These are phyloP conservation scores for Sipha flava DNA, from an alignment of 1,140 invertebrate species.

Conservation along the genomic window DNA sequence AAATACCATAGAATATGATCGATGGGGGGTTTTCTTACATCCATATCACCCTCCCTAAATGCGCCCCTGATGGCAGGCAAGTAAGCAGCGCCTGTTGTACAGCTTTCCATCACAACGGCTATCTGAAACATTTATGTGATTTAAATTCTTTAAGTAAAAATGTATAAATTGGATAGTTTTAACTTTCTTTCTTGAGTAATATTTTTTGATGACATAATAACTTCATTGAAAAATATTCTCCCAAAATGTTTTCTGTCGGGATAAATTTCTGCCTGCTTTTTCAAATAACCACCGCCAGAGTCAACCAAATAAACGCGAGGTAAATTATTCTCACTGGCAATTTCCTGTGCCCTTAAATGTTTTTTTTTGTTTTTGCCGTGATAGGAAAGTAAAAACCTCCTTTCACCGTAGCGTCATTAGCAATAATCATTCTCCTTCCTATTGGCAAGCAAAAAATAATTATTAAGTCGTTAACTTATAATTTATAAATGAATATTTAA, in stretches of 20 bases:
- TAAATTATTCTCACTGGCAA: conserved; percentile 82
- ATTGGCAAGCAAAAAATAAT: too few relatives aligned
- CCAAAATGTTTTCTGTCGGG: conserved; percentile 95
- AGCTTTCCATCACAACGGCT: conserved; percentile 96
- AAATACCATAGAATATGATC: too few relatives aligned
- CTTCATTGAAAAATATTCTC: conserved; percentile 96
- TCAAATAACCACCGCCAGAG: conserved; percentile 93
- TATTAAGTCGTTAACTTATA: too few relatives aligned
- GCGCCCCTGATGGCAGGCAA: too few relatives aligned
- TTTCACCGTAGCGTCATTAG: conserved; percentile 97
- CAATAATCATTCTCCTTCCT: conserved; percentile 84
- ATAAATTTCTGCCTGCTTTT: conserved; percentile 88
- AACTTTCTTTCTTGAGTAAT: conserved; percentile 70
- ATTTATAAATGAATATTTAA: too few relatives aligned
- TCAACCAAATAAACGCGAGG: conserved; percentile 95
- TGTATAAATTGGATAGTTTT: not conserved
- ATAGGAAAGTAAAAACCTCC: conserved; percentile 95
- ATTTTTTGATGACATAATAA: conserved; percentile 82
- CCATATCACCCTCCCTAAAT: too few relatives aligned
- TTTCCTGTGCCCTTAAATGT: conserved; percentile 92
- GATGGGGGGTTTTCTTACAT: too few relatives aligned
- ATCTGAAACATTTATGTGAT: conserved; percentile 50
- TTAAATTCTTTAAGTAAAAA: not conserved
- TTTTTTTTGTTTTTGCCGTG: conserved; percentile 97
- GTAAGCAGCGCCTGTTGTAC: conserved; percentile 97